A percentile compares a stretch with the other conserved stretches of the same genome.
phyloP scores from a whole-genome alignment of 2,113 vertebrate genomes.

The Nettapus auritus region DNA sequence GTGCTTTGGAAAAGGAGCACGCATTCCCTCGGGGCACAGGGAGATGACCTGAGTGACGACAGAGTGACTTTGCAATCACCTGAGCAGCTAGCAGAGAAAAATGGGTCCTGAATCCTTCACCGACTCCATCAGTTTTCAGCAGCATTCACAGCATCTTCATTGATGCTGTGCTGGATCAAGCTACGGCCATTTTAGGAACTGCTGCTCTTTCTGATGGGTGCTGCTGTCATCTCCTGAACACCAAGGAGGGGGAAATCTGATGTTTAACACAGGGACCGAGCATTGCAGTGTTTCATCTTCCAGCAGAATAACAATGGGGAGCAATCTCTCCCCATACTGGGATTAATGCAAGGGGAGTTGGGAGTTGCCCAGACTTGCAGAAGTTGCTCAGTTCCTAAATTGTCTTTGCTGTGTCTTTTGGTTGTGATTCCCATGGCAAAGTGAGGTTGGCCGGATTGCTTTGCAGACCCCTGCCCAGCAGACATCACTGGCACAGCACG shows the following conservation, averaged over 20 bases:
- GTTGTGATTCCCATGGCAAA: neutral
- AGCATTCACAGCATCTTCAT: neutral
- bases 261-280: neutral
- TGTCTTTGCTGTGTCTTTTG: rapidly evolving
- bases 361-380: neutral
- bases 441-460: rapidly evolving
- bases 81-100: neutral
- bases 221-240: neutral
- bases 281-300: neutral
- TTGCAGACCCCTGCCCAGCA: rapidly evolving
- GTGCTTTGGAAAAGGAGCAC: neutral
- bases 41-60: neutral
- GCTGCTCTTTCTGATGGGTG: neutral
- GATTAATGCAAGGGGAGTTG: neutral
- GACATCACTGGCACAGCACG: neutral
- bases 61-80: neutral
- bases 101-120: neutral
- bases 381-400: neutral
- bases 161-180: rapidly evolving
- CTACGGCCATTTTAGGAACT: rapidly evolving
- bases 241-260: neutral
- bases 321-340: neutral
- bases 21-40: neutral
- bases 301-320: neutral
- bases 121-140: rapidly evolving